Evolutionary conservation across 2,113 vertebrate species (phyloP), one percentile per base, ranked within the genome.

Genomic region (Panurus biarmicus): DNA sequence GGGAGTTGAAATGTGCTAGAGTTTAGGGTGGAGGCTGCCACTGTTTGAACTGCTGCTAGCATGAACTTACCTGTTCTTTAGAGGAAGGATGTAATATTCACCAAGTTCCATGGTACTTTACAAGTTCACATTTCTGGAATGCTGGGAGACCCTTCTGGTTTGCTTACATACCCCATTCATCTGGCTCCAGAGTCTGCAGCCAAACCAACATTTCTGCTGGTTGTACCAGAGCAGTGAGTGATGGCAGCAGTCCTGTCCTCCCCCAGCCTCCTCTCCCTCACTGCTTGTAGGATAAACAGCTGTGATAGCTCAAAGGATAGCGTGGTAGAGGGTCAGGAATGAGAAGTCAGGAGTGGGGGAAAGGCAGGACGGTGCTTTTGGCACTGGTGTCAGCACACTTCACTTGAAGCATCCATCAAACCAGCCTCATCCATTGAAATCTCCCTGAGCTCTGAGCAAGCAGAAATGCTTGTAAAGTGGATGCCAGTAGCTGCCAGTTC

Each of bases 241-340:
- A 72, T 72, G 45, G 78, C 42, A 82, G 60, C 53, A 72, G 66
- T 13, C 40, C 45, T 42, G n/a, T 72, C 70, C 81, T 85, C 70
- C 90, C 81, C 62, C 70, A 87, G 38, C 29, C 57, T 60, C 19
- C 7, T 13, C 87, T 70, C 75, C 40, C 35, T 73, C 73, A 6
- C 44, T 36, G 40, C 57, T 21, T 38, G 62, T 10, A 66, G 92
- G 74, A 82, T 25, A 60, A 90, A 80, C 92, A 96, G 85, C 92
- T 96, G 94, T 56, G 74, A 87, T 2, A 66, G 75, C 92, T 95
- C 94, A 93, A 76, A 53, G 62, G 21, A 61, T 70, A 88, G 80
- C 1, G 0, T 29, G 83, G 75, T 31, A 93, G 64, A 91, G 35
- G 79, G 75, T 91, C 64, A 94, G 64, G 82, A 93, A 73, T 80